Percentiles rank a stretch among this genome's conserved stretches.
Conservation (phyloP, 2,113 vertebrate genomes). For the Chascanopsetta lugubris region DNA sequence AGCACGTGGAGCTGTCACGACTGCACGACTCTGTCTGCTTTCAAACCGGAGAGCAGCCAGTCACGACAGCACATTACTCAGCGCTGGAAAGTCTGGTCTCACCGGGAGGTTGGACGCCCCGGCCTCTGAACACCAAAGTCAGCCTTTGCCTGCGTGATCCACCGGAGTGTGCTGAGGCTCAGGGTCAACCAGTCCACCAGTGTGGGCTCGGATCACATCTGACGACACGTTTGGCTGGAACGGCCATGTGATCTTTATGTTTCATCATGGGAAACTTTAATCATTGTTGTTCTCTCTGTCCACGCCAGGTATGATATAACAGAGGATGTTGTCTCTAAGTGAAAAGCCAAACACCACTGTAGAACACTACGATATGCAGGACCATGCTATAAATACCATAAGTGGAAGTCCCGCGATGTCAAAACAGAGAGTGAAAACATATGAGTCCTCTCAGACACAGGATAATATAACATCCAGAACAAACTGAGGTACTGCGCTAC, state of each 20-base stretch:
- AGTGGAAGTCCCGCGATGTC: background rate
- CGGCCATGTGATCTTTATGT: slow-evolving; percentile 2
- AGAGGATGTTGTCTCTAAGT: background rate
- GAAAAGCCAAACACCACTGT: background rate
- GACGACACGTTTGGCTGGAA: slow-evolving; percentile 4
- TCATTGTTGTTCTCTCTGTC: slow-evolving; percentile 2
- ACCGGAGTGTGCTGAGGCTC: slow-evolving; percentile 63
- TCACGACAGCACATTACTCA: slow-evolving; percentile 42
- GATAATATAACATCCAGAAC: background rate
- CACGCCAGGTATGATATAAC: slow-evolving; percentile 4
- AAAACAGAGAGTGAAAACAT: background rate
- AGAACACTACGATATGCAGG: background rate
- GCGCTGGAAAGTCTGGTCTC: slow-evolving; percentile 56
- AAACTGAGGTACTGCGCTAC: background rate
- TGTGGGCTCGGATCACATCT: slow-evolving; percentile 6
- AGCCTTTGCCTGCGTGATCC: slow-evolving; percentile 62
- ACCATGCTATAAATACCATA: background rate
- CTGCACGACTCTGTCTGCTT: slow-evolving; percentile 29
- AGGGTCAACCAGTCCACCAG: slow-evolving; percentile 50
- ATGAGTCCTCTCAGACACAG: background rate
- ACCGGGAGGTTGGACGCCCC: slow-evolving; percentile 41
- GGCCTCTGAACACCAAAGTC: slow-evolving; percentile 25
- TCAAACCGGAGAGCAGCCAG: slow-evolving; percentile 15
- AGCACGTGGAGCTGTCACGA: slow-evolving; percentile 15
- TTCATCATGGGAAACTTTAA: slow-evolving; percentile 4